Evolutionary conservation across 1,140 invertebrate species (phyloP), one percentile per base, ranked within the genome.

Genomic region (Maconellicoccus hirsutus): DNA sequence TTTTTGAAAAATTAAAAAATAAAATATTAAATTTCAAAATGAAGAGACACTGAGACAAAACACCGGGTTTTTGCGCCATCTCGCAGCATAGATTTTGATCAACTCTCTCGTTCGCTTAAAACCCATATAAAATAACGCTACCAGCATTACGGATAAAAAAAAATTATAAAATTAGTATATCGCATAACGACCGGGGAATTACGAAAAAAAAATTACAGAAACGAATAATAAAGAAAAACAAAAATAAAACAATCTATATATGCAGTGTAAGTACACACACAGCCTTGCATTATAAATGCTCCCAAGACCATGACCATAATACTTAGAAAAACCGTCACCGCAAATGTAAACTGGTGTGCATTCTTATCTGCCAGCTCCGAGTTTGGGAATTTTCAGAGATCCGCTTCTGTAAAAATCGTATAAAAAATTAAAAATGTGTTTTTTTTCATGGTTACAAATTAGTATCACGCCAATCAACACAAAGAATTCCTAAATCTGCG

Each of bases 311-410:
- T 66, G 61, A 22, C 61, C 61, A 66, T 23, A 16, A 52, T 52
- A 19, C 4, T 6, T 3, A 33, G 12, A 33, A 33, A 33, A 26
- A 66, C 61, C 61, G 25, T 66, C 61, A 66, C 61, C 61, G 61
- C n/a, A 66, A 66, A 25, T 25, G 10, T 26, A 25, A 16, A 25
- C 21, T 66, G 21, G 19, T 66, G 61, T 66, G 61, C 61, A 26
- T 25, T 12, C 25, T 66, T 66, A 66, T 66, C 61, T 66, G 22
- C 61, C 61, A 66, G 61, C 61, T 66, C 61, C 61, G 61, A 66
- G 61, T 66, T 66, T 66, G 22, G 61, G 61, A 66, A 66, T 66
- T 66, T 66, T 66, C 19, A 66, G 61, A 66, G 61, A 66, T 66
- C 61, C 61, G 61, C 61, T 66, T 66, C 61, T 66, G 61, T 19